A percentile compares a stretch with the other conserved stretches of the same genome.
phyloP scores from a whole-genome alignment of 1,140 invertebrate genomes.

The Caenorhabditis latens region DNA sequence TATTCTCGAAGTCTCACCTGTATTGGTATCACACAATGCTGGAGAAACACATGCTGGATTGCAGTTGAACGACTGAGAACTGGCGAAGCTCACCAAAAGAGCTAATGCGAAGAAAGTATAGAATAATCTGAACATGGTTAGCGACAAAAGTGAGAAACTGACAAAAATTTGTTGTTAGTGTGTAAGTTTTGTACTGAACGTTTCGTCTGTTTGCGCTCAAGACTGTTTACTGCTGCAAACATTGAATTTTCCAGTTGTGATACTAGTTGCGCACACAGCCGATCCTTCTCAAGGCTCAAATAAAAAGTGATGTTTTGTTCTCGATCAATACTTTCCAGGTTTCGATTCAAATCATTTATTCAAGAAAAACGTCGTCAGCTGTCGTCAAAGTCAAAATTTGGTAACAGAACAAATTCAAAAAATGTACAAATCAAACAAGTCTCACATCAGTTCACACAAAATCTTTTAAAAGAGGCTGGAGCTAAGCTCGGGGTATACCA shows the following conservation, averaged over 20 bases:
- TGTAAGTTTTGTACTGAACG: constrained; percentile 53
- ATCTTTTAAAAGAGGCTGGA: neutral
- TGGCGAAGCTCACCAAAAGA: neutral
- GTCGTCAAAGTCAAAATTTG: neutral
- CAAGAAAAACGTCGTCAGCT: constrained; percentile 5
- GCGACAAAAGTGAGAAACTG: constrained; percentile 4
- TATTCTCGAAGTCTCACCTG: constrained; percentile 5
- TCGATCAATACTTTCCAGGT: too few species aligned
- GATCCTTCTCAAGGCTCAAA: constrained; percentile 3
- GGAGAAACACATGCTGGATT: constrained; percentile 20
- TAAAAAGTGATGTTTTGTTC: constrained; percentile 7
- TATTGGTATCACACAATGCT: constrained; percentile 19
- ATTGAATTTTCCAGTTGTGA: constrained; percentile 50
- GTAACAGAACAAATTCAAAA: neutral
- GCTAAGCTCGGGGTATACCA: neutral
- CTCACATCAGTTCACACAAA: neutral
- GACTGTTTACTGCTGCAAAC: constrained; percentile 45
- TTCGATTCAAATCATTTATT: constrained; percentile 38
- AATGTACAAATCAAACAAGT: neutral
- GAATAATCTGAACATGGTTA: constrained; percentile 8
- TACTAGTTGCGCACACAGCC: constrained; percentile 16
- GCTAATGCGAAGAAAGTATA: neutral
- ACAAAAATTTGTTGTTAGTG: constrained; percentile 48
- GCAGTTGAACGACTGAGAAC: neutral
- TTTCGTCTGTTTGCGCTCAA: constrained; percentile 40